Percentiles rank a stretch among this genome's conserved stretches.
Conservation (phyloP, 2,113 vertebrate species). For the Thomomys bottae region DNA sequence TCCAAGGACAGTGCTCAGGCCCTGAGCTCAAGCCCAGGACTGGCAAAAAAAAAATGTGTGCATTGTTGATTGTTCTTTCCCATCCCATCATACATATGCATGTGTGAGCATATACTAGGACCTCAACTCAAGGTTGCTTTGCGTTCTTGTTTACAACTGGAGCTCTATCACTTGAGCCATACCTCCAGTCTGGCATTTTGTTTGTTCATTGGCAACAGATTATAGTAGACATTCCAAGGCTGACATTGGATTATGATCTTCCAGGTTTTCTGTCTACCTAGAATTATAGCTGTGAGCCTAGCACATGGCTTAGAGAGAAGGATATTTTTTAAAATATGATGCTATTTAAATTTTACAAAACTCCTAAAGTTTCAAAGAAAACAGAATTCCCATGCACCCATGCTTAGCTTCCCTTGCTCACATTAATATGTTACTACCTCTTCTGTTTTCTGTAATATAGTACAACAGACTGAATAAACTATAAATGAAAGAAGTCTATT, state of each 20-base stretch:
- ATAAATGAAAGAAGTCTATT: neutral
- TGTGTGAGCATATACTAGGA: no score
- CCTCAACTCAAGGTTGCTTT: no score
- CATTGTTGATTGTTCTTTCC: no score
- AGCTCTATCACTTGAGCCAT: neutral
- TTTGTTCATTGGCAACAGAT: neutral
- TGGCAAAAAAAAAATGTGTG: neutral
- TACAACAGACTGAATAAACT: neutral
- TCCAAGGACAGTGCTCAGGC: no score
- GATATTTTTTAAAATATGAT: neutral
- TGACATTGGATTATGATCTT: no score
- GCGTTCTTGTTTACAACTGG: no score
- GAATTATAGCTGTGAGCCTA: no score
- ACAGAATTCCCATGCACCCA: neutral
- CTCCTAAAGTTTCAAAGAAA: neutral
- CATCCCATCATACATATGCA: no score
- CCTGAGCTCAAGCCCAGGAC: no score
- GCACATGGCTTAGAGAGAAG: no score
- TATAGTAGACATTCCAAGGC: no score
- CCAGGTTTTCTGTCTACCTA: no score
- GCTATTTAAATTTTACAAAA: neutral
- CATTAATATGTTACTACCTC: accelerated
- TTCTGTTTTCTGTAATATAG: neutral
- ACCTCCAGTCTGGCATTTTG: neutral
- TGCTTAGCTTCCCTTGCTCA: neutral